Evolutionary conservation across 1,140 invertebrate species (phyloP).

Genomic region (Galleria mellonella): DNA sequence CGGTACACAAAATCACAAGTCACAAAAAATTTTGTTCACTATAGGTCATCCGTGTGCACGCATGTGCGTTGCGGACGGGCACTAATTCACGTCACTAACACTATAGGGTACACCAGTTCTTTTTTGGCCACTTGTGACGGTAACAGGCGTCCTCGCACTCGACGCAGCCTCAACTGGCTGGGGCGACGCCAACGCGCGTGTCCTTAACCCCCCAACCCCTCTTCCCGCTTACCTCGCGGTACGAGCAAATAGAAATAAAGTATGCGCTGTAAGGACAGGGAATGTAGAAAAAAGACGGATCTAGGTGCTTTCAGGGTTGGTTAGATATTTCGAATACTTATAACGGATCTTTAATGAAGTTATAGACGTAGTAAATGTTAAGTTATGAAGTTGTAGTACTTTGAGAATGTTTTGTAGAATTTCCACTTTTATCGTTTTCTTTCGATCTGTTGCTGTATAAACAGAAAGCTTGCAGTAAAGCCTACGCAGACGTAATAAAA

Average conservation of each 20-base stretch:
- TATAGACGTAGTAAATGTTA: background rate
- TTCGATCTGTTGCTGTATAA: too few species aligned
- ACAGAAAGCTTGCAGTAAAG: too few species aligned
- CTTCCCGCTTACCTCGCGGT: slow-evolving; percentile 48
- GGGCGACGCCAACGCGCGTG: slow-evolving; percentile 64
- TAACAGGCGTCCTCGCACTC: slow-evolving; percentile 33
- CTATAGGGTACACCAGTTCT: slow-evolving; percentile 40
- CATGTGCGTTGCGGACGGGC: slow-evolving; percentile 22
- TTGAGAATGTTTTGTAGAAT: too few species aligned
- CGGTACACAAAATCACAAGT: slow-evolving; percentile 40
- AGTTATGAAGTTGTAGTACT: too few species aligned
- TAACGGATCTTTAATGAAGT: slow-evolving; percentile 5
- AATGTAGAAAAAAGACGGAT: slow-evolving; percentile 57
- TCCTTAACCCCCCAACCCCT: slow-evolving; percentile 37
- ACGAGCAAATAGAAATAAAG: slow-evolving; percentile 70
- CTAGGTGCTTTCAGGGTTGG: slow-evolving; percentile 37
- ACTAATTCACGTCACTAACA: slow-evolving; percentile 53
- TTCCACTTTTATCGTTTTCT: too few species aligned
- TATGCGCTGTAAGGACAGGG: slow-evolving; percentile 64
- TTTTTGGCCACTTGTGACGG: slow-evolving; percentile 13
- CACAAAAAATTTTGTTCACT: slow-evolving; percentile 31
- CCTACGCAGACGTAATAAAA: too few species aligned
- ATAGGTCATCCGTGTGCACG: slow-evolving; percentile 27
- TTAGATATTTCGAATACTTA: slow-evolving; percentile 4
- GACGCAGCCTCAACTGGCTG: slow-evolving; percentile 63